These are phyloP conservation scores for Chaetops frenatus DNA, from an alignment of 2,113 vertebrate species.

Conservation along the genomic window DNA sequence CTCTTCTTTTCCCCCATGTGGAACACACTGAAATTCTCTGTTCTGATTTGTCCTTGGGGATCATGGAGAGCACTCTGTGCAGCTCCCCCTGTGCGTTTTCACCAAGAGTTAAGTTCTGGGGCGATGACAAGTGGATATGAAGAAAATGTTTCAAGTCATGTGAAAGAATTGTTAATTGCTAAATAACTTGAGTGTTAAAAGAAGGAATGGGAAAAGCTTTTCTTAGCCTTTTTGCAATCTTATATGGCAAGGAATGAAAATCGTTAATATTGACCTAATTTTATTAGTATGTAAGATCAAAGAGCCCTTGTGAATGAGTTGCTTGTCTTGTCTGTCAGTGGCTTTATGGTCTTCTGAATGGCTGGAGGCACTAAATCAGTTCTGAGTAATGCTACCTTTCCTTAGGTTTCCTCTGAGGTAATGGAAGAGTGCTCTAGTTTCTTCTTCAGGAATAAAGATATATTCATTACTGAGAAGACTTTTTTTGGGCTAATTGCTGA, in stretches of 20 bases:
- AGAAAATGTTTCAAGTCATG: constrained; percentile 26
- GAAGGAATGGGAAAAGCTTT: background rate
- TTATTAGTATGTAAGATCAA: constrained; percentile 45
- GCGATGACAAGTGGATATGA: background rate
- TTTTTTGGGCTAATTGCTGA: background rate
- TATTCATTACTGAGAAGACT: background rate
- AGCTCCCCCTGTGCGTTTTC: background rate
- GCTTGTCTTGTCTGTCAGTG: constrained; percentile 5
- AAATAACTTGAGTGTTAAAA: constrained; percentile 17
- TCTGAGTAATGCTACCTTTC: constrained; percentile 19
- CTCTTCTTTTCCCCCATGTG: background rate
- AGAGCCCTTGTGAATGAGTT: constrained; percentile 24
- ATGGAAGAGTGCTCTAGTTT: background rate
- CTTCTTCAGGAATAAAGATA: background rate
- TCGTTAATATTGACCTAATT: constrained; percentile 51
- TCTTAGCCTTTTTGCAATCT: background rate
- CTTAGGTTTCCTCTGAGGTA: constrained; percentile 28
- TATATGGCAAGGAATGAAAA: constrained; percentile 39
- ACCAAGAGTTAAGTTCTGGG: background rate
- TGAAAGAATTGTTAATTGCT: constrained; percentile 47
- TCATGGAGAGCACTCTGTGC: background rate
- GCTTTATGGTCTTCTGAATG: constrained; percentile 37
- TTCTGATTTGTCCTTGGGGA: background rate
- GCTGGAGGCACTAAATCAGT: constrained; percentile 15
- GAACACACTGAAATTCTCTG: background rate